Evolutionary conservation across 2,888 invertebrate species (phyloP), one percentile per base, ranked within the genome.

Genomic region (Thalpophila matura): DNA sequence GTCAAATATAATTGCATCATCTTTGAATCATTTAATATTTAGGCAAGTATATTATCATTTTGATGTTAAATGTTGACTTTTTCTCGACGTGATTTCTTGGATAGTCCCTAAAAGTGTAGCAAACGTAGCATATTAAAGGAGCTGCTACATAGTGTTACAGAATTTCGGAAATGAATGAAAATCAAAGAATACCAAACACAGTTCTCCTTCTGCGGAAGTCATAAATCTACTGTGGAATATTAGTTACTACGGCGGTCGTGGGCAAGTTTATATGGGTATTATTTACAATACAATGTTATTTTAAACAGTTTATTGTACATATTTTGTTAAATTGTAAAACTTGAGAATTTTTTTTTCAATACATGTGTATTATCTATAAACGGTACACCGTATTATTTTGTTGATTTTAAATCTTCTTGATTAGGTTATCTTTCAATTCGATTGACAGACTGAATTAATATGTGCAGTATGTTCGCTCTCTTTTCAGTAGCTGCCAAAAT

Each of bases 121-220:
- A 18, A 18, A 38, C 31, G 33, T 4, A 14, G n/a, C 22, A 10
- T 40, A 40, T 29, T 40, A 31, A 16, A 60, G 1, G 4, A 24
- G 29, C 29, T 54, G 29, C 29, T 54, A 61, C 38, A 37, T 37
- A 70, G 31, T 43, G 24, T 37, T 43, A 27, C 18, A 10, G 14
- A 55, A 55, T 73, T 73, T 70, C n/a, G 37, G 37, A 67, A 73
- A 67, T 61, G 24, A 67, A 61, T 51, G 68, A 33, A 67, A 67
- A 55, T 70, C 68, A 55, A 70, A 61, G 68, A 67, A 68, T 51
- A 43, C 20, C 35, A 57, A n/a, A 56, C 46, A 14, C 37, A 7
- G 53, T 55, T 55, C 68, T 40, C 55, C 40, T 61, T 55, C 27
- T 33, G n/a, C 74, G 74, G 74, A 71, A 71, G 68, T 68, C 50